Conservation (phyloP, 2,888 invertebrate species). For the Drosophila heteroneura region DNA sequence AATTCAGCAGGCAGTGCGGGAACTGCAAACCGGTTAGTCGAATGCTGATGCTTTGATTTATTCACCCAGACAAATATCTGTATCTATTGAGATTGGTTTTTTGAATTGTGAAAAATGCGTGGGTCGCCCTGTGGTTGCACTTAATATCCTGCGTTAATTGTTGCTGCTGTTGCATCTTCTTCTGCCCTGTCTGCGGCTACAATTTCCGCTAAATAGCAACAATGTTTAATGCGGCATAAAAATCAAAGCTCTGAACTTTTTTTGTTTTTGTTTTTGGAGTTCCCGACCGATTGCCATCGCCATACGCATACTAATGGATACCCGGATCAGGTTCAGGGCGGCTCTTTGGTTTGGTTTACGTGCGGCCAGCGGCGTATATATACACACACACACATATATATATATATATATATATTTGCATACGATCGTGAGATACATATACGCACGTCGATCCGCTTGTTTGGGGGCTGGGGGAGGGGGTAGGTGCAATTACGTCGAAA, state of each 20-base stretch:
- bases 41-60: conserved; percentile 2
- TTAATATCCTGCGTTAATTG: conserved; percentile 36
- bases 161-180: not conserved
- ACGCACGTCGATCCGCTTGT: conserved; percentile 15
- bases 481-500: conserved; percentile 17
- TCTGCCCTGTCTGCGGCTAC: conserved; percentile 6
- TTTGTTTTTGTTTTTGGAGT: conserved; percentile 25
- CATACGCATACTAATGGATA: conserved; percentile 49
- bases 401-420: not conserved
- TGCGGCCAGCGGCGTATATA: conserved; percentile 34
- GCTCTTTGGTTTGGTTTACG: conserved; percentile 48
- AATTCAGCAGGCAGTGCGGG: not conserved
- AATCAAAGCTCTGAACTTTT: not conserved
- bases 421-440: conserved; percentile 1
- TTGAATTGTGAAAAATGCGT: not conserved
- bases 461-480: not conserved
- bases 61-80: conserved; percentile 1
- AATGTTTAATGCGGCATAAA: conserved; percentile 31
- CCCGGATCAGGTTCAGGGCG: conserved; percentile 27
- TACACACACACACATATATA: not conserved
- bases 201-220: conserved; percentile 35
- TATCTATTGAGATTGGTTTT: conserved; percentile 8
- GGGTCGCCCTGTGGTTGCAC: conserved; percentile 22
- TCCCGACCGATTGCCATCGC: conserved; percentile 31
- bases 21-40: conserved; percentile 14